Base-by-base conservation (phyloP, 2,888 invertebrate species). In the Dicyrtomina minuta region DNA sequence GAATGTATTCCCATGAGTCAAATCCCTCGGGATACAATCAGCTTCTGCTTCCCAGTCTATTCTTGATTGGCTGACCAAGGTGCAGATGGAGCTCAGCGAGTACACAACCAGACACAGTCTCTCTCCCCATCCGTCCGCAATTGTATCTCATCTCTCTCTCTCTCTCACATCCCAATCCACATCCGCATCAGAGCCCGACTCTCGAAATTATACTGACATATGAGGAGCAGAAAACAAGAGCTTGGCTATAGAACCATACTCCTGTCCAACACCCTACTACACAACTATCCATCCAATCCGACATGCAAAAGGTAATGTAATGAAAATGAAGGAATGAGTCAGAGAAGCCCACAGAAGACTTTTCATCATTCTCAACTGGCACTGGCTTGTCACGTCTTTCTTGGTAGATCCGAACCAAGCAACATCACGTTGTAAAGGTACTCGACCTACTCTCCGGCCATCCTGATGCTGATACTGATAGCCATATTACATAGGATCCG, bases 71-170 rank as follows among this genome's bases (percentile, higher is more conserved):
- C 53, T 74, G 73, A 73, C 73, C 73, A 73, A 73, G 73, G 73
- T 73, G 70, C 74, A 74, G 74, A 74, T 74, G 74, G 74, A 72
- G 74, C 71, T 72, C 69, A 70, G 70, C 70, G 72, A 68, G 68
- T 68, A 66, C 68, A 59, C 41, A 67, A 33, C 27, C 44, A 53
- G 44, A 39, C 60, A 70, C 61, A 58, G 27, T 33, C 56, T 2
- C 56, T 33, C 33, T 5, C 33, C 8, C 33, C 3, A 8, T 33
- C 33, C 3, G 33, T 33, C 33, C 33, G 3, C 33, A 33, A 33
- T 33, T 33, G 33, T 33, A 33, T 33, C 33, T n/a, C n/a, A n/a
- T 24, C 26, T 15, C 55, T 24, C 26, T 22, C 55, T 58, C 58
- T 58, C 17, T 39, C 55, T 55, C 22, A 3, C 26, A 10, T 22